Conservation (phyloP, 1,140 invertebrate genomes). For the Vanessa atalanta region DNA sequence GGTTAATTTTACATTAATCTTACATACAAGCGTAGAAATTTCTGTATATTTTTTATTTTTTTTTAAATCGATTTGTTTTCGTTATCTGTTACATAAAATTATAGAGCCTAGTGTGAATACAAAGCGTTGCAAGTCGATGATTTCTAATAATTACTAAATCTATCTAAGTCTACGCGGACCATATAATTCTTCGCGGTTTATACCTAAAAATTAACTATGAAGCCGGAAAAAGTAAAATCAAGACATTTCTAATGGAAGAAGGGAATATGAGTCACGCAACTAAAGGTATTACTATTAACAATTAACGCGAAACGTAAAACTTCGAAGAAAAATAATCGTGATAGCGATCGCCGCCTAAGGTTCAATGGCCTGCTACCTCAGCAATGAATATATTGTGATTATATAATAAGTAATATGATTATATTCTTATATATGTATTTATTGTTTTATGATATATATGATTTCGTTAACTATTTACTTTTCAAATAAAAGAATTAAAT, state of each 20-base stretch:
- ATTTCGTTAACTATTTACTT: too few species aligned
- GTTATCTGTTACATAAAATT: too few species aligned
- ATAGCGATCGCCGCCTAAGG: neutral
- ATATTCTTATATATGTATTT: too few species aligned
- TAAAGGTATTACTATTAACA: neutral
- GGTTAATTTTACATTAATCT: too few species aligned
- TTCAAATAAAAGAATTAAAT: too few species aligned
- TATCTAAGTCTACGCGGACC: neutral
- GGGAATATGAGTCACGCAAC: slow-evolving; percentile 7
- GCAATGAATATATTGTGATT: too few species aligned
- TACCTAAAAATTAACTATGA: neutral
- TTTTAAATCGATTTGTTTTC: too few species aligned
- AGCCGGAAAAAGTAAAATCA: neutral
- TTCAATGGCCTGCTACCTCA: neutral
- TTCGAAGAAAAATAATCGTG: slow-evolving; percentile 4
- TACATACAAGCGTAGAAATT: too few species aligned
- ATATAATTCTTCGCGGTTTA: neutral
- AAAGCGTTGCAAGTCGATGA: neutral
- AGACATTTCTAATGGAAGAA: slow-evolving; percentile 8
- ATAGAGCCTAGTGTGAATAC: neutral
- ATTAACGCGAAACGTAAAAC: slow-evolving; percentile 11
- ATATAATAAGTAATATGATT: too few species aligned
- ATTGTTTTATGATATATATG: too few species aligned
- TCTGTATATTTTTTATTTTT: too few species aligned
- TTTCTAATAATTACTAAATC: neutral